Percentiles rank a stretch among this genome's conserved stretches.
These are phyloP conservation scores for Bombylius major DNA, from an alignment of 2,888 invertebrate species.

Conservation along the genomic window DNA sequence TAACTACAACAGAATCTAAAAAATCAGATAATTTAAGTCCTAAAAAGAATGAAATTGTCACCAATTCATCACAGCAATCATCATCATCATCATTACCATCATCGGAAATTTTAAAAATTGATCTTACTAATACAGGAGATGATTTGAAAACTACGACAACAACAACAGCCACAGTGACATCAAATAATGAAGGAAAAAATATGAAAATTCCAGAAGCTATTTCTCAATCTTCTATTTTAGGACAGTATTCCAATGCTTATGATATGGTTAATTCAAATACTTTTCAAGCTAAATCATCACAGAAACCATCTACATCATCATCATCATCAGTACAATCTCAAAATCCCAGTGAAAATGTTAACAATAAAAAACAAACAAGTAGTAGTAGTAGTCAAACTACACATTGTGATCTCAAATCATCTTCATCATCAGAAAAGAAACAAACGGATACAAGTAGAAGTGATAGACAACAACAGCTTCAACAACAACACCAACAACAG, in stretches of 20 bases:
- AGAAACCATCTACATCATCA: not conserved
- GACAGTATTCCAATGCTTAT: too few relatives aligned
- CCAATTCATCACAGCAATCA: not conserved
- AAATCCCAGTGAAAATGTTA: slow-evolving; percentile 9
- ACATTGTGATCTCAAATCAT: not conserved
- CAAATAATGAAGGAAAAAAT: not conserved
- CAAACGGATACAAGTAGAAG: slow-evolving; percentile 1
- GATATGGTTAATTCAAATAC: not conserved
- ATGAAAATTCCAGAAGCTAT: not conserved
- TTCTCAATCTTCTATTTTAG: not conserved
- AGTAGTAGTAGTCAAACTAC: slow-evolving; percentile 3
- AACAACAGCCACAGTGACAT: too few relatives aligned
- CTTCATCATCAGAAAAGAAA: slow-evolving; percentile 2
- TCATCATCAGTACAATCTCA: too few relatives aligned
- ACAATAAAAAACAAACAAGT: slow-evolving; percentile 5
- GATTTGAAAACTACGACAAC: not conserved
- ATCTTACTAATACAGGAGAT: slow-evolving; percentile 8
- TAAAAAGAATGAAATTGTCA: not conserved
- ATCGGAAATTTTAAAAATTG: slow-evolving; percentile 10
- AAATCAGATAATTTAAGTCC: not conserved
- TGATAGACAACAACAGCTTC: not conserved
- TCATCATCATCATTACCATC: not conserved
- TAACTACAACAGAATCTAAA: not conserved
- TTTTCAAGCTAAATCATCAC: not conserved
- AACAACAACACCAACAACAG: not conserved